Conservation (phyloP, 2,888 invertebrate species). For the Papilio elwesi region DNA sequence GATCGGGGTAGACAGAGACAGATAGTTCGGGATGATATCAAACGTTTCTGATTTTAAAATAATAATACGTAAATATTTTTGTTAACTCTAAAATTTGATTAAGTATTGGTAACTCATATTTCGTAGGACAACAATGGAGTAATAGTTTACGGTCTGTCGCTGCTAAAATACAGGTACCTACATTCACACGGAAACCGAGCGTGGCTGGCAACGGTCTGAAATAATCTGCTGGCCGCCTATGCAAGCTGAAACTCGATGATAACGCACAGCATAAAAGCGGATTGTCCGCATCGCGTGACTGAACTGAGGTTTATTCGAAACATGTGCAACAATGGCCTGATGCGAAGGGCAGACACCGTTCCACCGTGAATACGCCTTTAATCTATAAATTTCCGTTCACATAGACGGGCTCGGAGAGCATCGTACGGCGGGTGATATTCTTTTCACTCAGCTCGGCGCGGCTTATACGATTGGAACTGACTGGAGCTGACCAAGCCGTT, state of each 20-base stretch:
- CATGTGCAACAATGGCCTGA: constrained; percentile 16
- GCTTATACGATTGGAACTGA: no score
- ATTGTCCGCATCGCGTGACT: constrained; percentile 31
- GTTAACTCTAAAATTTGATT: no score
- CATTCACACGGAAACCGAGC: neutral
- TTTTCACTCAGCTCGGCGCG: no score
- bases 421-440: no score
- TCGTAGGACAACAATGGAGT: neutral
- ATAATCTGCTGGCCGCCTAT: constrained; percentile 26
- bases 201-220: constrained; percentile 10
- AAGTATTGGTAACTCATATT: no score
- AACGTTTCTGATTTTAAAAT: no score
- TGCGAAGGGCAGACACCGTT: neutral
- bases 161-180: constrained; percentile 14
- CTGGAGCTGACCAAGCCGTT: no score
- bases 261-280: constrained; percentile 36
- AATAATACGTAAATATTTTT: no score
- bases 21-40: no score
- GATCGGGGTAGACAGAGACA: no score
- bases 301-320: constrained; percentile 31
- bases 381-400: constrained; percentile 6
- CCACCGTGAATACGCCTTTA: constrained; percentile 15
- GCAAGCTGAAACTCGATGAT: constrained; percentile 35
- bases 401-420: no score
- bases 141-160: neutral